Evolutionary conservation across 2,888 invertebrate species (phyloP), one percentile per base, ranked within the genome.

Genomic region (Rhingia rostrata): DNA sequence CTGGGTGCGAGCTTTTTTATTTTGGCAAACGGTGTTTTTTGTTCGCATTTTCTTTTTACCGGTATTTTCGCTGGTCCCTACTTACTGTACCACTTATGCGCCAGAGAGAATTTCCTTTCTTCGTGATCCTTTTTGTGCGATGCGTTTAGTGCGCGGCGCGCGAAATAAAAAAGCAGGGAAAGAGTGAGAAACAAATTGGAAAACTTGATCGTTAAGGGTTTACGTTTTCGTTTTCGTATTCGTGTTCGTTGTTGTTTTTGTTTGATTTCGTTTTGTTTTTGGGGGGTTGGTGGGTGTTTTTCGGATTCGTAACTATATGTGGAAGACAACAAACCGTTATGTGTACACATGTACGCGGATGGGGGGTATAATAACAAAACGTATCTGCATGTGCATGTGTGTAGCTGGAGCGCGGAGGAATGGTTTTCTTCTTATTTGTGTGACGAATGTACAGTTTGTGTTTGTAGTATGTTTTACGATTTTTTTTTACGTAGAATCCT

Each of bases 131-230:
- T 84, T 84, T 84, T 84, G 80, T 66, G 74, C 80, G 47, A 74
- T 80, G 84, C 84, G 84, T 84, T 84, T 84, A 84, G 84, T 84
- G 80, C 60, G 84, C 80, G 80, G 84, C 74, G 80, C 80, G 84
- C 80, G 80, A 84, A 80, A 22, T 22, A 22, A 74, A 74, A 79
- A 80, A 75, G 60, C 69, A 35, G 30, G 64, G 56, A 64, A 75
- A 80, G 80, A 84, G 84, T 84, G 84, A 74, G 84, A 84, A 84
- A 80, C 84, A 84, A 84, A 84, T 84, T 84, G 84, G 84, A 84
- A 84, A 84, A 84, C 84, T 84, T 84, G 84, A 84, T 84, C 84
- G 84, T 84, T 84, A 80, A 84, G 84, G 84, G 53, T 6, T 47
- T 22, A 22, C 22, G 22, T 22, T 22, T 22, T 22, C 22, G 22